Evolutionary conservation across 2,888 invertebrate species (phyloP).

Genomic region (Tubulanus polymorphus): DNA sequence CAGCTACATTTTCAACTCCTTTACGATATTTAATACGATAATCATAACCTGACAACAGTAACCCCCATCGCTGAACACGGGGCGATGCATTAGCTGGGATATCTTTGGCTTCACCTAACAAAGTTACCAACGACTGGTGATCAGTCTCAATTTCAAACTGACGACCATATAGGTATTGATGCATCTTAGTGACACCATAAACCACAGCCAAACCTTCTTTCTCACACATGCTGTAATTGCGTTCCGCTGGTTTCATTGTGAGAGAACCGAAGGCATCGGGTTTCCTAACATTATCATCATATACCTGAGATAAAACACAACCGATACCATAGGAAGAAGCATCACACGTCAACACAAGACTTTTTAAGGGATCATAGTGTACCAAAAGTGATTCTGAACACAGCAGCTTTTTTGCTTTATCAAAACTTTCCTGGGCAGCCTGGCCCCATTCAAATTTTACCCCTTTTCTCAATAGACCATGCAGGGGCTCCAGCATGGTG

Average conservation of each 20-base stretch:
- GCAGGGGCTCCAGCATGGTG: conserved; percentile 25
- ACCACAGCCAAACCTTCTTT: conserved; percentile 25
- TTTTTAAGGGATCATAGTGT: conserved; percentile 36
- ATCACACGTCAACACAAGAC: conserved; percentile 45
- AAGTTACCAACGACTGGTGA: conserved; percentile 15
- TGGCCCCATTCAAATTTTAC: conserved; percentile 19
- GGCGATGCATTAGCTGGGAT: background rate
- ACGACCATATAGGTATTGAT: conserved; percentile 24
- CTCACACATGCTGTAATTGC: conserved; percentile 26
- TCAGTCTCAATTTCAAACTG: conserved; percentile 18
- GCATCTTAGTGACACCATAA: conserved; percentile 23
- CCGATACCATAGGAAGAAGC: conserved; percentile 46
- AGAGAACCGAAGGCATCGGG: conserved; percentile 18
- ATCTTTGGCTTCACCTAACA: conserved; percentile 5
- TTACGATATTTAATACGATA: background rate
- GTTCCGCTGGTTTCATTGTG: conserved; percentile 20
- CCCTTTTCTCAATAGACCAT: conserved; percentile 21
- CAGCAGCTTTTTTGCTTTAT: conserved; percentile 21
- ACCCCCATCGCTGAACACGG: background rate
- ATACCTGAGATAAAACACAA: conserved; percentile 30
- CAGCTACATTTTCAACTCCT: background rate
- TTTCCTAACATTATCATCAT: conserved; percentile 6
- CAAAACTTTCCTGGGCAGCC: conserved; percentile 20
- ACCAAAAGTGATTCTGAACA: conserved; percentile 23
- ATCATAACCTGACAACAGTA: background rate